Percentiles rank a stretch among this genome's conserved stretches.
phyloP scores from a whole-genome alignment of 2,888 invertebrate genomes.

The Mystacides longicornis region DNA sequence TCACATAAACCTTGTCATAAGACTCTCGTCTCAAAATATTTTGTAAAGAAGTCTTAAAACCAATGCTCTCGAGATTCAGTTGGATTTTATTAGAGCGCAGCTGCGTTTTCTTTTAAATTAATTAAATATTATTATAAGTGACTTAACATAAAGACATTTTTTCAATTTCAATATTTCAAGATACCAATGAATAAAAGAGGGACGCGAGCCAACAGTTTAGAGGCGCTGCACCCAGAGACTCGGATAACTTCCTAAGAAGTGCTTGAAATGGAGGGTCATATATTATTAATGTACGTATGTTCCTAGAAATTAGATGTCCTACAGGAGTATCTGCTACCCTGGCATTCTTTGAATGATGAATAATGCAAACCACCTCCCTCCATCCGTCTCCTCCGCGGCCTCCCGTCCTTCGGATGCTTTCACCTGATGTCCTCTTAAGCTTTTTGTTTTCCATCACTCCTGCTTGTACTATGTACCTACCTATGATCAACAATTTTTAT shows the following conservation, averaged over 20 bases:
- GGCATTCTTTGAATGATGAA: background rate
- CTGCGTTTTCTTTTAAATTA: too few species aligned
- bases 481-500: background rate
- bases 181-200: too few species aligned
- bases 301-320: constrained; percentile 16
- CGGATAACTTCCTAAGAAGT: constrained; percentile 14
- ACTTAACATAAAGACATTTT: too few species aligned
- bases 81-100: too few species aligned
- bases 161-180: too few species aligned
- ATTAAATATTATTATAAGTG: too few species aligned
- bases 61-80: too few species aligned
- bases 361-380: background rate
- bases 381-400: background rate
- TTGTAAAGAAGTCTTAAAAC: too few species aligned
- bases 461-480: too few species aligned
- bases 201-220: background rate
- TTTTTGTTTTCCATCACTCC: background rate
- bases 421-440: background rate
- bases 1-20: too few species aligned
- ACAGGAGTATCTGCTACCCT: background rate
- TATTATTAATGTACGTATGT: constrained; percentile 18
- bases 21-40: too few species aligned
- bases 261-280: constrained; percentile 17
- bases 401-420: too few species aligned
- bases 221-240: background rate